Conservation (phyloP, 1,140 invertebrate genomes). For the Teleogryllus occipitalis region DNA sequence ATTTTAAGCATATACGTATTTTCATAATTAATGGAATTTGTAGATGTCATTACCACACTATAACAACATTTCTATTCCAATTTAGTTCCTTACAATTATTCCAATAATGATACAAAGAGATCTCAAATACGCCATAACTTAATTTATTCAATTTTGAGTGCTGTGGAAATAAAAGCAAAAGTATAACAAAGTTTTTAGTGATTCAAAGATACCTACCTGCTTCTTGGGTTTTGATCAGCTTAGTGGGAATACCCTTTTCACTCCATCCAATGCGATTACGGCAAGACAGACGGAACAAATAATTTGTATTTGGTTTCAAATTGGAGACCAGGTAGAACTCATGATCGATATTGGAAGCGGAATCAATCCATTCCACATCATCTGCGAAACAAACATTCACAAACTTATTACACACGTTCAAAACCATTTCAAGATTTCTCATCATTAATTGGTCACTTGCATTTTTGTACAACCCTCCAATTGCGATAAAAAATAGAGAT, state of each 20-base stretch:
- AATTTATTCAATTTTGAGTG: too few species aligned
- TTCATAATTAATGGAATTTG: too few species aligned
- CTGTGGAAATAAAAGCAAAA: neutral
- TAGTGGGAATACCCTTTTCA: slow-evolving; percentile 65
- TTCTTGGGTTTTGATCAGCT: slow-evolving; percentile 56
- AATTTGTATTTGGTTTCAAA: slow-evolving; percentile 66
- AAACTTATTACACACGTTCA: neutral
- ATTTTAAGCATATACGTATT: too few species aligned
- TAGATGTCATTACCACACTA: too few species aligned
- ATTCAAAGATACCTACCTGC: slow-evolving; percentile 31
- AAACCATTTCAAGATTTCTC: too few species aligned
- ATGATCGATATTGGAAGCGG: slow-evolving; percentile 83
- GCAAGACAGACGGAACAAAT: slow-evolving; percentile 82
- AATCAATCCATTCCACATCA: slow-evolving; percentile 74
- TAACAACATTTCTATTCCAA: too few species aligned
- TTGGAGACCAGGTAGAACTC: slow-evolving; percentile 82
- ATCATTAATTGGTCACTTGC: too few species aligned
- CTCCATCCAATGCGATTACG: slow-evolving; percentile 92
- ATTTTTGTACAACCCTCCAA: too few species aligned
- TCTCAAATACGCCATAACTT: too few species aligned
- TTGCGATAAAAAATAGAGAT: too few species aligned
- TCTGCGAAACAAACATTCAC: slow-evolving; percentile 36
- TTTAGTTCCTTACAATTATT: too few species aligned
- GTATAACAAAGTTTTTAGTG: neutral
- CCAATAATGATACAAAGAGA: too few species aligned